phyloP scores from a whole-genome alignment of 1,140 invertebrate genomes.

The Pectinophora gossypiella region DNA sequence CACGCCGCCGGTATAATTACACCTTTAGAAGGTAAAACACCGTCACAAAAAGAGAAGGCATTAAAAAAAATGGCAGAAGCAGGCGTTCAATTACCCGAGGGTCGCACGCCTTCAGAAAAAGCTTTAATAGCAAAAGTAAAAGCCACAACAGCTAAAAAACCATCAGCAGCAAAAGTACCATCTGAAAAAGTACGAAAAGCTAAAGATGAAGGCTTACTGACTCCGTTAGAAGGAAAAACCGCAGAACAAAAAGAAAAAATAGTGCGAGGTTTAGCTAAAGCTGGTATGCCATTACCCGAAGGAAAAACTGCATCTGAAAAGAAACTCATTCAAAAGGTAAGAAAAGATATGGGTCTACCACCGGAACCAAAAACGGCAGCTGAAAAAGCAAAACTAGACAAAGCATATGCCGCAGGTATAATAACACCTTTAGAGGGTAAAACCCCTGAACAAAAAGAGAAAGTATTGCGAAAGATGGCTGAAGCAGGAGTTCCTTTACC shows the following conservation, averaged over 20 bases:
- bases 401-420: too few relatives aligned
- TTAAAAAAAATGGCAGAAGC: slow-evolving; percentile 4
- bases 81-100: slow-evolving; percentile 21
- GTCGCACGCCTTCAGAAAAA: slow-evolving; percentile 24
- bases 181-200: slow-evolving; percentile 21
- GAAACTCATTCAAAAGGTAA: slow-evolving; percentile 29
- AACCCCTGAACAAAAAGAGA: too few relatives aligned
- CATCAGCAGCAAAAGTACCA: neutral
- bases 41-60: neutral
- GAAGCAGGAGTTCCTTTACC: too few relatives aligned
- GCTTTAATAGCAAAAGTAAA: slow-evolving; percentile 6
- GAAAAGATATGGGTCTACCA: too few relatives aligned
- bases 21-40: slow-evolving; percentile 24
- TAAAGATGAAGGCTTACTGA: slow-evolving; percentile 3
- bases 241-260: slow-evolving; percentile 28
- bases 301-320: slow-evolving; percentile 26
- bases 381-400: slow-evolving; percentile 22
- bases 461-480: too few relatives aligned
- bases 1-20: slow-evolving; percentile 6
- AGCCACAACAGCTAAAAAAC: slow-evolving; percentile 12
- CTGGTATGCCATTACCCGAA: slow-evolving; percentile 24
- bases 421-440: too few relatives aligned
- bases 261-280: slow-evolving; percentile 17
- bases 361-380: slow-evolving; percentile 20
- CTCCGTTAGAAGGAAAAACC: slow-evolving; percentile 25